These are phyloP conservation scores for Theropithecus gelada DNA, from an alignment of 2,113 vertebrate species.

Conservation along the genomic window DNA sequence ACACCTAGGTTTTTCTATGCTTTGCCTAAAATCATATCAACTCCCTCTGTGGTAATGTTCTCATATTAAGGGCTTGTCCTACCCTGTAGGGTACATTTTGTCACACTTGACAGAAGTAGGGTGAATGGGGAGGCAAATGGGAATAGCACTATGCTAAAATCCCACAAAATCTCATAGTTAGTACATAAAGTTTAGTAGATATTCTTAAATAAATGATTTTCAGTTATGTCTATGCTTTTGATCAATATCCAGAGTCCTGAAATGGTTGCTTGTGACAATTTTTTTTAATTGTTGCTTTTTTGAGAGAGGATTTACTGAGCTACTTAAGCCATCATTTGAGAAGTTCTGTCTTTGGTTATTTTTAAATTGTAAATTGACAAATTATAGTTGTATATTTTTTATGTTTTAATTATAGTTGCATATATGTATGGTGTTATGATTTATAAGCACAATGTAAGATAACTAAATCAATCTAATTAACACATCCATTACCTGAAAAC, in stretches of 20 bases:
- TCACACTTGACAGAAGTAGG: not conserved
- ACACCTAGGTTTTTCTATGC: not conserved
- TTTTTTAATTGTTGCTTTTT: not conserved
- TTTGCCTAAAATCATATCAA: not conserved
- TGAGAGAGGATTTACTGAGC: not conserved
- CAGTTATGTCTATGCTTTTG: not conserved
- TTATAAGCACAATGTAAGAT: too few relatives aligned
- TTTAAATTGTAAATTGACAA: too few relatives aligned
- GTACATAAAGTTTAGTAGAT: not conserved
- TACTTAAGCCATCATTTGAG: not conserved
- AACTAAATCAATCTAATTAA: too few relatives aligned
- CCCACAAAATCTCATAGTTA: not conserved
- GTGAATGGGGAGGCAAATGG: not conserved
- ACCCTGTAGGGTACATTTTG: not conserved
- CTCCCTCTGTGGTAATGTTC: not conserved
- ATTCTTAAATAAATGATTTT: not conserved
- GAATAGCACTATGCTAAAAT: not conserved
- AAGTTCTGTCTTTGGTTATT: not conserved
- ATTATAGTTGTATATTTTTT: too few relatives aligned
- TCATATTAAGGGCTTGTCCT: not conserved
- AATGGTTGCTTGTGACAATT: not conserved
- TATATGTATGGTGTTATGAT: too few relatives aligned
- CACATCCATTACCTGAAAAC: too few relatives aligned
- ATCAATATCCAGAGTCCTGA: not conserved
- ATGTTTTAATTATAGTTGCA: too few relatives aligned